Conservation (phyloP, 1,140 invertebrate species). For the Megalonaias nervosa region DNA sequence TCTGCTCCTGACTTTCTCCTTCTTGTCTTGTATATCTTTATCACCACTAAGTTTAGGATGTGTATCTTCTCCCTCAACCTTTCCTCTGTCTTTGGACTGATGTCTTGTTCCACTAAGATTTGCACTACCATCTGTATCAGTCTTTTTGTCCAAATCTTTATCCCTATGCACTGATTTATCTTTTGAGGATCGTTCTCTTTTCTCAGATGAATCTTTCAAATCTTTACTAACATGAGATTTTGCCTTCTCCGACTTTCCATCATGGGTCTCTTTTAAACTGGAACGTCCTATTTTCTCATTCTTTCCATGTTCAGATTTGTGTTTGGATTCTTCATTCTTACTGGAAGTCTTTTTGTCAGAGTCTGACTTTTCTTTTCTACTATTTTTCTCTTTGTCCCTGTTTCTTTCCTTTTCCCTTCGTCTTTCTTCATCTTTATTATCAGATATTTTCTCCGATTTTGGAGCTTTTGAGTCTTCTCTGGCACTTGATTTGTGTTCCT, state of each 20-base stretch:
- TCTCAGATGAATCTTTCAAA: background rate
- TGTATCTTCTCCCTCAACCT: background rate
- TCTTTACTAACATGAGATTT: background rate
- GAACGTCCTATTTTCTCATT: conserved; percentile 3
- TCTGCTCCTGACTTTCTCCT: background rate
- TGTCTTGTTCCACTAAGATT: background rate
- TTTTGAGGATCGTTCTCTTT: background rate
- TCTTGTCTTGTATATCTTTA: background rate
- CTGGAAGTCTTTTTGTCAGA: background rate
- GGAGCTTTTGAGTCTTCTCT: conserved; percentile 12
- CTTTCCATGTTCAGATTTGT: conserved; percentile 1
- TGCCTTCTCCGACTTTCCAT: conserved; percentile 1
- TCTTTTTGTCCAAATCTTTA: background rate
- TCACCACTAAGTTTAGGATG: background rate
- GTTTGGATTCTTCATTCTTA: background rate
- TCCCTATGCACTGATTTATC: background rate
- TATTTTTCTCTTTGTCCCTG: conserved; percentile 13
- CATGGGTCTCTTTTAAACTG: conserved; percentile 4
- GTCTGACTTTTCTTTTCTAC: conserved; percentile 10
- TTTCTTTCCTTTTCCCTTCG: background rate
- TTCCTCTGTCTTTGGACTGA: conserved; percentile 2
- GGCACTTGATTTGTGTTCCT: conserved; percentile 10
- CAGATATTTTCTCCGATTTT: conserved; percentile 10
- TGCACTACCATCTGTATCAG: background rate
- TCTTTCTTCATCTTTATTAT: conserved; percentile 17